Conservation (phyloP, 2,888 invertebrate genomes). For the Apamea epomidion region DNA sequence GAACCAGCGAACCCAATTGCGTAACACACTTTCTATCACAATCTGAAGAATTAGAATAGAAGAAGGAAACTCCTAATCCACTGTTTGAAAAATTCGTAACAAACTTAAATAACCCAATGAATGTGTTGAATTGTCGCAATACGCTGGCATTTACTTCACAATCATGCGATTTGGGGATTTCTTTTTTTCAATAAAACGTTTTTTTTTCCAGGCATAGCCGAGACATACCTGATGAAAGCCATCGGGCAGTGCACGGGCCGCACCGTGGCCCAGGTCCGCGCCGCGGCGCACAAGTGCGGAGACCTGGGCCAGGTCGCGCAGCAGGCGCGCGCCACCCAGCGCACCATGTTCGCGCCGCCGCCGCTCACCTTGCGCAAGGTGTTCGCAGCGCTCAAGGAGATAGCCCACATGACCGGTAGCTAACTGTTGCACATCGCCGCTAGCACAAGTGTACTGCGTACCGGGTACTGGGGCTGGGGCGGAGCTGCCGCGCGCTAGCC, state of each 20-base stretch:
- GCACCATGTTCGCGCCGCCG: slow-evolving; percentile 96
- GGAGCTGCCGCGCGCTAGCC: too few relatives aligned
- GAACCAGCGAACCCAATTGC: not conserved
- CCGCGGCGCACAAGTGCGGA: slow-evolving; percentile 90
- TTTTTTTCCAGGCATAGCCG: slow-evolving; percentile 95
- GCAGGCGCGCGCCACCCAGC: slow-evolving; percentile 95
- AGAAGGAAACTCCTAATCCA: not conserved
- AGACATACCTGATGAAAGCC: slow-evolving; percentile 98
- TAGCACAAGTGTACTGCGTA: not conserved
- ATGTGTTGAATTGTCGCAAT: not conserved
- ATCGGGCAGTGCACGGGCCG: slow-evolving; percentile 97
- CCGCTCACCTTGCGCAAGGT: slow-evolving; percentile 94
- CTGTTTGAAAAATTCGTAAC: not conserved
- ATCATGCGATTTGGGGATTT: not conserved
- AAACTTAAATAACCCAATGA: not conserved
- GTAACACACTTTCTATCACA: not conserved
- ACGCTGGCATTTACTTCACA: not conserved
- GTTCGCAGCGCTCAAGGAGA: slow-evolving; percentile 95
- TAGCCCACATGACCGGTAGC: slow-evolving; percentile 84
- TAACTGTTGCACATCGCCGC: not conserved
- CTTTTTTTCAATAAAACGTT: not conserved
- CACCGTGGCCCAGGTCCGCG: slow-evolving; percentile 95
- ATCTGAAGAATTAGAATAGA: not conserved
- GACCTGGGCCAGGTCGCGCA: slow-evolving; percentile 98
- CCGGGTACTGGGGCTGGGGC: not conserved